Conservation (phyloP, 2,113 vertebrate genomes). For the human region DNA sequence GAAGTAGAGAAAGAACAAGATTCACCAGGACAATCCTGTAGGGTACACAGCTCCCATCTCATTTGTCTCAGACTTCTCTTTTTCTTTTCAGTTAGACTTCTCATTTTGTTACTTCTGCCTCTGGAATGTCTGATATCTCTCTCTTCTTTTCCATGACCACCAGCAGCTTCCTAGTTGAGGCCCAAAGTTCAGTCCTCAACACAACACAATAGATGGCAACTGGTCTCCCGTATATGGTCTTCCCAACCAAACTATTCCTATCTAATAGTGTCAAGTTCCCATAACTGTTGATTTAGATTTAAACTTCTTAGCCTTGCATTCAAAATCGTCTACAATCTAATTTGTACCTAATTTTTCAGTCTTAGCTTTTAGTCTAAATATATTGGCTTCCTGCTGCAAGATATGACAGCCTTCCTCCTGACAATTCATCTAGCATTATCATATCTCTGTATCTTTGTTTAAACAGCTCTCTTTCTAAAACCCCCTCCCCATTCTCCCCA, state of each 20-base stretch:
- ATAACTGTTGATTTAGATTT: neutral
- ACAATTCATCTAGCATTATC: neutral
- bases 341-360: neutral
- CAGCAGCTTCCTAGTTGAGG: neutral
- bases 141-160: neutral
- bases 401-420: neutral
- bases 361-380: constrained; percentile 24
- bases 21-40: neutral
- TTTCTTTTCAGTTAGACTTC: neutral
- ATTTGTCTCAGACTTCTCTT: neutral
- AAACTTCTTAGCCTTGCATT: neutral
- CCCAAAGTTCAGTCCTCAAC: neutral
- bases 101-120: neutral
- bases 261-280: neutral
- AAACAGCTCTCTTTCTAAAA: neutral
- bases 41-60: neutral
- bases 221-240: neutral
- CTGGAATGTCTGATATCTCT: neutral
- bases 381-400: neutral
- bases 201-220: neutral
- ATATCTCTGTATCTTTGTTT: neutral
- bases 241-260: neutral
- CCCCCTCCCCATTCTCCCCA: neutral
- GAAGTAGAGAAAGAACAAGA: neutral
- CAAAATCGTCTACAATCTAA: neutral